Percentiles rank a stretch among this genome's conserved stretches.
Evolutionary conservation across 2,888 invertebrate genomes (phyloP).

Genomic region (Pyrrhia umbra): DNA sequence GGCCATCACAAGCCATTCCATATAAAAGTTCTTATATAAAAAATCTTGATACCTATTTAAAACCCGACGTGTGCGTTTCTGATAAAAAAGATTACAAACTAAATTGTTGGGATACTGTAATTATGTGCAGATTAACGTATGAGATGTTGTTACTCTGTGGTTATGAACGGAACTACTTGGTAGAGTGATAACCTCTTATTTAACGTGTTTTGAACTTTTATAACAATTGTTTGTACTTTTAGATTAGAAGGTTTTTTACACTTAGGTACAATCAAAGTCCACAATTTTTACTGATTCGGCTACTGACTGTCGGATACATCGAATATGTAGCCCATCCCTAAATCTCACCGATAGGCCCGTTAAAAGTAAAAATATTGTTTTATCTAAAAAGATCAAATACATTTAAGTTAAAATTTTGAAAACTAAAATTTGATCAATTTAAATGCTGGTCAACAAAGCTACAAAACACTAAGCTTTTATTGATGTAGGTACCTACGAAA

Average conservation of each 20-base stretch:
- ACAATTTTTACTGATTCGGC: too few species aligned
- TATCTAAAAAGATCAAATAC: too few species aligned
- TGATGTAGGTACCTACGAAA: too few species aligned
- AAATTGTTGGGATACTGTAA: slow-evolving; percentile 29
- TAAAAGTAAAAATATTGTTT: too few species aligned
- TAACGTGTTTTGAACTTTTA: slow-evolving; percentile 18
- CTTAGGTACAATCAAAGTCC: too few species aligned
- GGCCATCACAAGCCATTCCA: not conserved
- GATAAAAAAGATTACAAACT: slow-evolving; percentile 27
- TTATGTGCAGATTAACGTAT: slow-evolving; percentile 22
- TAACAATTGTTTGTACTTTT: not conserved
- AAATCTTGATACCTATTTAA: not conserved
- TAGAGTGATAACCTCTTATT: slow-evolving; percentile 15
- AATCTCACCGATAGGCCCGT: too few species aligned
- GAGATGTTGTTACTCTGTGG: slow-evolving; percentile 20
- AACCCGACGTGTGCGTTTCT: not conserved
- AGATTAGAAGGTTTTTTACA: not conserved
- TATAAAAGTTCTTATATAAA: slow-evolving; percentile 7
- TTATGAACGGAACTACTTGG: not conserved
- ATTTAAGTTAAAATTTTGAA: too few species aligned
- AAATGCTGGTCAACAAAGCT: too few species aligned
- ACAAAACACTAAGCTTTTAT: slow-evolving; percentile 36
- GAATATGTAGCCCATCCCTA: too few species aligned
- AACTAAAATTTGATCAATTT: too few species aligned
- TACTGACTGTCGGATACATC: too few species aligned